Evolutionary conservation across 2,113 vertebrate species (phyloP).

Genomic region (Alligator sinensis): DNA sequence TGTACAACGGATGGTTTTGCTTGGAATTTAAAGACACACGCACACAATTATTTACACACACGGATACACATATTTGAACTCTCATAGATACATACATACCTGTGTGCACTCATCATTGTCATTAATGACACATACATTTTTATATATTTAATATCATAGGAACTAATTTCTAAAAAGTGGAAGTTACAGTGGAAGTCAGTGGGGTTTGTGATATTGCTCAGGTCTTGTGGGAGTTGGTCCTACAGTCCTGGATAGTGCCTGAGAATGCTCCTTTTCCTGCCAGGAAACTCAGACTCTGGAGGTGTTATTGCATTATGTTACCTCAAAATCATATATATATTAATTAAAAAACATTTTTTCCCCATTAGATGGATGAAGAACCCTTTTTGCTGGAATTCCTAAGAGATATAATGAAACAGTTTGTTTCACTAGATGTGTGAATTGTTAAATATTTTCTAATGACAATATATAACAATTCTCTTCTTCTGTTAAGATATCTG

Average conservation of each 20-base stretch:
- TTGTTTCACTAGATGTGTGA: neutral
- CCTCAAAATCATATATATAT: neutral
- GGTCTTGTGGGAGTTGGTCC: neutral
- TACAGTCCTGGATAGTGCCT: neutral
- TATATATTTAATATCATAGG: too few relatives aligned
- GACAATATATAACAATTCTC: neutral
- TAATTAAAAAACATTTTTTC: too few relatives aligned
- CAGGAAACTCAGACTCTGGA: neutral
- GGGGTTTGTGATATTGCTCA: neutral
- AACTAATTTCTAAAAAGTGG: too few relatives aligned
- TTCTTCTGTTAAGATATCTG: neutral
- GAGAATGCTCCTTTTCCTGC: neutral
- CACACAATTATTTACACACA: too few relatives aligned
- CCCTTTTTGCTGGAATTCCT: neutral
- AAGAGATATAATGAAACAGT: accelerated
- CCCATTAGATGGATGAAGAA: neutral
- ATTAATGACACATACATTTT: too few relatives aligned
- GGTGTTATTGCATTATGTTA: neutral
- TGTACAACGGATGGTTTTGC: neutral
- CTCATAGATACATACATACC: too few relatives aligned
- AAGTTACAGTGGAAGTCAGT: too few relatives aligned
- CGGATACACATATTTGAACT: too few relatives aligned
- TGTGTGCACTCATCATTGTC: too few relatives aligned
- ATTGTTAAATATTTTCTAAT: neutral
- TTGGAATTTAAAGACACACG: neutral